These are phyloP conservation scores for Phaethornis superciliosus DNA, from an alignment of 2,113 vertebrate genomes.

Conservation along the genomic window DNA sequence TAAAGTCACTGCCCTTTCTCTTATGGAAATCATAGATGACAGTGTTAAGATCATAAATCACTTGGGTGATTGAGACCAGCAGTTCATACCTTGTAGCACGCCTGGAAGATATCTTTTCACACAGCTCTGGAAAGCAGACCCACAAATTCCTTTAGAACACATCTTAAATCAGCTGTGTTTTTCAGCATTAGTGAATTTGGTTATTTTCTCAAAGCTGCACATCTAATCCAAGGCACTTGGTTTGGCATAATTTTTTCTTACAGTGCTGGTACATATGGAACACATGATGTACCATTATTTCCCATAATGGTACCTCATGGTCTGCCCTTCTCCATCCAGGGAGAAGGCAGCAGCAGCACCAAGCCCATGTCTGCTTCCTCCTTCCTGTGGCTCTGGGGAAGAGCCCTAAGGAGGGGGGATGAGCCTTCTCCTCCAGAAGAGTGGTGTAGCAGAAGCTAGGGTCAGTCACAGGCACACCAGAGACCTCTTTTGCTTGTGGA, in stretches of 20 bases:
- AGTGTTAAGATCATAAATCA: slow-evolving; percentile 3
- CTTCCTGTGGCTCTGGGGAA: not conserved
- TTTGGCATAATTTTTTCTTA: not conserved
- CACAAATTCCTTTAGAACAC: not conserved
- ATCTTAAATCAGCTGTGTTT: not conserved
- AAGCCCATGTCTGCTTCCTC: not conserved
- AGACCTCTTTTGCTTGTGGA: not conserved
- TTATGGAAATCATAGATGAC: not conserved
- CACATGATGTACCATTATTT: too few species aligned
- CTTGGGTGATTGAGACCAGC: not conserved
- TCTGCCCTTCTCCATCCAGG: not conserved
- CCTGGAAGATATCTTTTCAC: not conserved
- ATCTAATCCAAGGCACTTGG: not conserved
- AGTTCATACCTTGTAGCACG: not conserved
- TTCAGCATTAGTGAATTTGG: not conserved
- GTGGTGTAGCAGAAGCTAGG: not conserved
- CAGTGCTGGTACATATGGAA: too few species aligned
- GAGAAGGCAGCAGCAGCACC: not conserved
- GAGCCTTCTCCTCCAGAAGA: not conserved
- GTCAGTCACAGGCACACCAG: not conserved
- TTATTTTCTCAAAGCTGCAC: not conserved
- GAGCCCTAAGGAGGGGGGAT: not conserved
- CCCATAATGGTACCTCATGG: not conserved
- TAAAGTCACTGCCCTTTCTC: not conserved
- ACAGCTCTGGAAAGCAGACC: not conserved